Conservation (phyloP, 2,888 invertebrate species). For the Artemia sp. region DNA sequence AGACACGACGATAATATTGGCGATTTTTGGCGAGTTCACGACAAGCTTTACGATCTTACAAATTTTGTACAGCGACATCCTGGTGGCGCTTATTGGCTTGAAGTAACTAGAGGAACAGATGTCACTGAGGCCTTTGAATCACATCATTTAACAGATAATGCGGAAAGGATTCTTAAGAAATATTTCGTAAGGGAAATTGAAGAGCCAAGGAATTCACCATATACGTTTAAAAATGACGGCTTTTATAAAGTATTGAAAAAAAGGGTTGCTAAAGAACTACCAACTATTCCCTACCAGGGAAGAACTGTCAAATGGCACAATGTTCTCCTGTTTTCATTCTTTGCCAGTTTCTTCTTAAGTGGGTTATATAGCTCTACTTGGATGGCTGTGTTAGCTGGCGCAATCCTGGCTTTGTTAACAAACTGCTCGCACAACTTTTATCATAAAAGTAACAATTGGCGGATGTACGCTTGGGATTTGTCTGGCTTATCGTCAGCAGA, state of each 20-base stretch:
- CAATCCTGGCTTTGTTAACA: conserved; percentile 41
- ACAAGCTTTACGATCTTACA: conserved; percentile 64
- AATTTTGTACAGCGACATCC: conserved; percentile 64
- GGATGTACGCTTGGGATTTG: conserved; percentile 59
- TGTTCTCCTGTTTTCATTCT: conserved; percentile 24
- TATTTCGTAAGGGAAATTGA: conserved; percentile 47
- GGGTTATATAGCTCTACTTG: conserved; percentile 29
- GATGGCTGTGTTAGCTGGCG: conserved; percentile 38
- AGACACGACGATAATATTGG: conserved; percentile 51
- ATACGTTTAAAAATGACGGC: conserved; percentile 52
- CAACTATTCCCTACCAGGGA: conserved; percentile 25
- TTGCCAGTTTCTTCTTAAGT: conserved; percentile 25
- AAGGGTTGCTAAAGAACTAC: conserved; percentile 23
- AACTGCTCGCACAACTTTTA: conserved; percentile 57
- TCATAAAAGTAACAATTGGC: conserved; percentile 54
- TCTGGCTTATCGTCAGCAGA: conserved; percentile 46
- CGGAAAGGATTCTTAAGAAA: conserved; percentile 44
- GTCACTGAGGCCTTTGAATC: conserved; percentile 30
- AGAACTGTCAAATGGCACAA: conserved; percentile 25
- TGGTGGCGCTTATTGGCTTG: conserved; percentile 59
- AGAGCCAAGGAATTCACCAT: conserved; percentile 47
- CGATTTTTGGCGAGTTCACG: conserved; percentile 56
- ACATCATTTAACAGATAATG: conserved; percentile 35
- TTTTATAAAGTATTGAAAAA: conserved; percentile 53
- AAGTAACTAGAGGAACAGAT: conserved; percentile 32